These are phyloP conservation scores for Vulpes vulpes DNA, from an alignment of 2,113 vertebrate genomes.

Conservation along the genomic window DNA sequence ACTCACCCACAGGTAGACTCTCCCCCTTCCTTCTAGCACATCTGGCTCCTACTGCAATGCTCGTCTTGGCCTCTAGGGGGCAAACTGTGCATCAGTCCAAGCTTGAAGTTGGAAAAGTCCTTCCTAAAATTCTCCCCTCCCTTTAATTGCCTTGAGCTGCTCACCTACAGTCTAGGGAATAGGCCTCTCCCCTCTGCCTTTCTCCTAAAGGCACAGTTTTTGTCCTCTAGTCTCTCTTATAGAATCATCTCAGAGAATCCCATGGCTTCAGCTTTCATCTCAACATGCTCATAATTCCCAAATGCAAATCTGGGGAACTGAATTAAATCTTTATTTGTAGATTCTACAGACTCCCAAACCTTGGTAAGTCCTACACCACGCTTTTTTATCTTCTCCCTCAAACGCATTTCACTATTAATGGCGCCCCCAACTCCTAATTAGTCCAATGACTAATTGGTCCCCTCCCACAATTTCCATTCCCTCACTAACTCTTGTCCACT, in stretches of 20 bases:
- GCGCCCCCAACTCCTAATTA: not conserved
- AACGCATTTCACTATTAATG: not conserved
- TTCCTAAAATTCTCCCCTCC: not conserved
- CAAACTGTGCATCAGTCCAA: not conserved
- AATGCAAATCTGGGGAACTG: not conserved
- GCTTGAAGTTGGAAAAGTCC: not conserved
- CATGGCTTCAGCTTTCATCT: not conserved
- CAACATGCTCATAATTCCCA: not conserved
- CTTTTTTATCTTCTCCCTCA: not conserved
- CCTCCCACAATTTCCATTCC: not conserved
- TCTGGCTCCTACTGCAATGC: not conserved
- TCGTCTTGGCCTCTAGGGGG: not conserved
- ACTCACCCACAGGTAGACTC: accelerated
- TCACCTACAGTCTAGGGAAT: not conserved
- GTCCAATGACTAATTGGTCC: too few relatives aligned
- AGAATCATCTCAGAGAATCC: not conserved
- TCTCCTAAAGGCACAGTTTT: not conserved
- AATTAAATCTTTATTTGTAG: not conserved
- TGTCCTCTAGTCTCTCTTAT: not conserved
- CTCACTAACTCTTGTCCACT: not conserved
- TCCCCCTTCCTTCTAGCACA: not conserved
- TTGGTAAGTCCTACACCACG: not conserved
- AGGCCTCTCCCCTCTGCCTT: not conserved
- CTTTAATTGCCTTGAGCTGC: not conserved
- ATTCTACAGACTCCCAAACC: not conserved